Conservation (phyloP, 2,797 vertebrate species). For the Gobionotothen gibberifrons region DNA sequence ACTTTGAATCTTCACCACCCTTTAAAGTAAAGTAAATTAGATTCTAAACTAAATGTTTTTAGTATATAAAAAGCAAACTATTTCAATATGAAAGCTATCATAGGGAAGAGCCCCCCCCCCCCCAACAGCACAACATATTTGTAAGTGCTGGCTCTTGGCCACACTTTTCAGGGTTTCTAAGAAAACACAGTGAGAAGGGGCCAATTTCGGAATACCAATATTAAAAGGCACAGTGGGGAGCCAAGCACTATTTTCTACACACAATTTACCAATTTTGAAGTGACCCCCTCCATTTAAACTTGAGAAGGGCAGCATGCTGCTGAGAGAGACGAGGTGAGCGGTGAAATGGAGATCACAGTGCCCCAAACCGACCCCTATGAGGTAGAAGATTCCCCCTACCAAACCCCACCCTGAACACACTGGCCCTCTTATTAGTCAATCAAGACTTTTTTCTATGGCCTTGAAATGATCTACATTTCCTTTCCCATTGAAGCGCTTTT, state of each 20-base stretch:
- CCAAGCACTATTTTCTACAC: conserved; percentile 76
- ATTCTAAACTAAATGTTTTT: conserved; percentile 48
- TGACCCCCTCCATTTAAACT: conserved; percentile 79
- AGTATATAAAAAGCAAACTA: conserved; percentile 44
- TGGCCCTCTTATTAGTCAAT: conserved; percentile 77
- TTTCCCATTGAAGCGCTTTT: conserved; percentile 56
- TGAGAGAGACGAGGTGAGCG: conserved; percentile 72
- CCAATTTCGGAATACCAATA: conserved; percentile 70
- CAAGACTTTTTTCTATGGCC: conserved; percentile 47
- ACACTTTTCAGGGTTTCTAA: conserved; percentile 70
- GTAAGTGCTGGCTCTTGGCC: conserved; percentile 69
- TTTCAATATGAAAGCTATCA: conserved; percentile 60
- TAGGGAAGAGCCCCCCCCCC: conserved; percentile 43
- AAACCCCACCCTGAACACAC: conserved; percentile 71
- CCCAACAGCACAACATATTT: conserved; percentile 50
- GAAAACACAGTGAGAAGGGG: conserved; percentile 76
- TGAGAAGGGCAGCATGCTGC: conserved; percentile 74
- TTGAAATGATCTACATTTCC: conserved; percentile 64
- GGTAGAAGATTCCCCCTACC: conserved; percentile 73
- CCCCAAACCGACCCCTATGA: conserved; percentile 71
- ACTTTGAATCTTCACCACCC: conserved; percentile 29
- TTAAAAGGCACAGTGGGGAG: conserved; percentile 64
- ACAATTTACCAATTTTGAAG: conserved; percentile 81
- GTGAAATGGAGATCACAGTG: conserved; percentile 81
- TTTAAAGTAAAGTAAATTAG: conserved; percentile 34